phyloP scores from a whole-genome alignment of 2,888 invertebrate species.

The Xanthorhoe spadicearia region DNA sequence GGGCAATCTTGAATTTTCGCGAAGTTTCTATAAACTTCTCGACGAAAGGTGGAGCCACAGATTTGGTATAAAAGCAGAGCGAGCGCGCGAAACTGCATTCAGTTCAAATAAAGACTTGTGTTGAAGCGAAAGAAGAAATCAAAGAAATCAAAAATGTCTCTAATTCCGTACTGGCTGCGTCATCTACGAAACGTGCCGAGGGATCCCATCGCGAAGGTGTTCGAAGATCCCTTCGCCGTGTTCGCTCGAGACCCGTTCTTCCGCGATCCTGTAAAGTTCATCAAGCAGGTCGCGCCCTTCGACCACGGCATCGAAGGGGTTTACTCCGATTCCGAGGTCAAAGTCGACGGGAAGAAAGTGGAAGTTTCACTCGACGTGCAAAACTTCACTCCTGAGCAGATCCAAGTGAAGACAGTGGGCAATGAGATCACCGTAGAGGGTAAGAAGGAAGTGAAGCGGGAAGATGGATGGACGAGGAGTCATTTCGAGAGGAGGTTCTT shows the following conservation, averaged over 20 bases:
- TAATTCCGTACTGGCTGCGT: slow-evolving; percentile 76
- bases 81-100: slow-evolving; percentile 39
- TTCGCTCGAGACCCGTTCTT: slow-evolving; percentile 74
- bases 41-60: slow-evolving; percentile 60
- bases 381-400: slow-evolving; percentile 91
- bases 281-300: slow-evolving; percentile 59
- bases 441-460: slow-evolving; percentile 90
- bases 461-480: slow-evolving; percentile 90
- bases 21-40: slow-evolving; percentile 55
- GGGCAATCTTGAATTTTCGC: slow-evolving; percentile 59
- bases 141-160: slow-evolving; percentile 63
- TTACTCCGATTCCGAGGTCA: slow-evolving; percentile 83
- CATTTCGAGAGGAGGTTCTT: slow-evolving; percentile 91
- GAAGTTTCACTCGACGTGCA: slow-evolving; percentile 90
- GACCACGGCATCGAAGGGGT: slow-evolving; percentile 78
- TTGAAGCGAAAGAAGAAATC: neutral
- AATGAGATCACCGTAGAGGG: slow-evolving; percentile 90
- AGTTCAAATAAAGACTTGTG: slow-evolving; percentile 39
- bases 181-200: slow-evolving; percentile 71
- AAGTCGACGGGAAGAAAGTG: slow-evolving; percentile 87
- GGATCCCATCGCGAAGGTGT: slow-evolving; percentile 64
- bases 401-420: slow-evolving; percentile 90
- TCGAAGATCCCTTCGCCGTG: slow-evolving; percentile 70
- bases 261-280: slow-evolving; percentile 69
- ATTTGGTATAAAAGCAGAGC: slow-evolving; percentile 61